phyloP scores from a whole-genome alignment of 1,140 invertebrate genomes.

The Drosophila tsacasi region DNA sequence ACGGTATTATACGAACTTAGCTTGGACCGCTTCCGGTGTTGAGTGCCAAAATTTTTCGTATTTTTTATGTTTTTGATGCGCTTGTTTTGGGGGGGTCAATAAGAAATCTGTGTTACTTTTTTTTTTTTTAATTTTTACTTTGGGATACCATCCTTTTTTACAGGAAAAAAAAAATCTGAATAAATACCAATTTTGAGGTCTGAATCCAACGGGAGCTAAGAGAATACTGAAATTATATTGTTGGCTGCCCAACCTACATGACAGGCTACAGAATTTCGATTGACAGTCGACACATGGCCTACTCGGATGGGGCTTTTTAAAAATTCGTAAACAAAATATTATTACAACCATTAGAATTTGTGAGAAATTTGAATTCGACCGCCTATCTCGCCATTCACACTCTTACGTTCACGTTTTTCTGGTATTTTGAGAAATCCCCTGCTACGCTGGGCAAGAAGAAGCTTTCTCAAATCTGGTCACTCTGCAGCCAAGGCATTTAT shows the following conservation, averaged over 20 bases:
- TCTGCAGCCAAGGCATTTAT: constrained; percentile 12
- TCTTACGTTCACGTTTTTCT: not conserved
- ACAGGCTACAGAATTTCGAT: not conserved
- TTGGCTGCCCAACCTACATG: not conserved
- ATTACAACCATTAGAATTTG: not conserved
- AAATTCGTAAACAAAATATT: not conserved
- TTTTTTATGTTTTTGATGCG: not conserved
- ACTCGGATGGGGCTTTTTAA: not conserved
- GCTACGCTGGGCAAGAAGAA: not conserved
- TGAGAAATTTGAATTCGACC: not conserved
- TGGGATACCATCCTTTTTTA: not conserved
- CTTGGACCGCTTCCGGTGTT: not conserved
- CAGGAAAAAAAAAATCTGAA: not conserved
- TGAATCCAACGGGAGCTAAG: constrained; percentile 17
- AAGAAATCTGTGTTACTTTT: too few species aligned
- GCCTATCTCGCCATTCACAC: not conserved
- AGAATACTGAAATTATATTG: constrained; percentile 9
- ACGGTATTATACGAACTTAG: not conserved
- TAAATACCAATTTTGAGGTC: constrained; percentile 3
- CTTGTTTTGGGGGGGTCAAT: not conserved
- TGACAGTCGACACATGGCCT: not conserved
- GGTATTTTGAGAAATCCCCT: not conserved
- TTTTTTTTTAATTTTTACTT: not conserved
- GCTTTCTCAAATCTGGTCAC: constrained; percentile 2
- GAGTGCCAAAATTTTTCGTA: not conserved